Evolutionary conservation across 2,113 vertebrate genomes (phyloP).

Genomic region (Callocephalon fimbriatum): DNA sequence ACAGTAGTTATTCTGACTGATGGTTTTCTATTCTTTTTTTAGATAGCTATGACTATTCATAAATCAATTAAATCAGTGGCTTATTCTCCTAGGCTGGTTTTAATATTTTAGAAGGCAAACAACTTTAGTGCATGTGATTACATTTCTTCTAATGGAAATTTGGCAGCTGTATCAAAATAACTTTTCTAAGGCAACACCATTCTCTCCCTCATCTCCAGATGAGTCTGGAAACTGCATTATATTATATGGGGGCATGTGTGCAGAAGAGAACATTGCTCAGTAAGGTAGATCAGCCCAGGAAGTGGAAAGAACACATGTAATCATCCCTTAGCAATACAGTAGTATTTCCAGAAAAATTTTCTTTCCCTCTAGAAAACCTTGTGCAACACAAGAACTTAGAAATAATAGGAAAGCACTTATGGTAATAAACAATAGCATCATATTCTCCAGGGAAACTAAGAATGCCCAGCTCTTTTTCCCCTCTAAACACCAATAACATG

Average conservation of each 20-base stretch:
- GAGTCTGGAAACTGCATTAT: background rate
- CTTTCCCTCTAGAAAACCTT: background rate
- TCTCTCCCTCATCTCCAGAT: background rate
- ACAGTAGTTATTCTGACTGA: background rate
- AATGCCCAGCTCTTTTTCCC: background rate
- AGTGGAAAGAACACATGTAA: background rate
- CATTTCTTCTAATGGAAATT: background rate
- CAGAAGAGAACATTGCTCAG: background rate
- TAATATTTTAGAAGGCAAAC: conserved; percentile 38
- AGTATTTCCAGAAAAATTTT: background rate
- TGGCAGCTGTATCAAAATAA: background rate
- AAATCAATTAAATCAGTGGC: conserved; percentile 22
- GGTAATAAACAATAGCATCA: background rate
- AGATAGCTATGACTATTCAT: conserved; percentile 14
- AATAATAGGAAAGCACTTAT: background rate
- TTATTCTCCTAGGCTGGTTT: conserved; percentile 4
- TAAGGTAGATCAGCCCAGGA: background rate
- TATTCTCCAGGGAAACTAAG: background rate
- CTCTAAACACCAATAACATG: background rate
- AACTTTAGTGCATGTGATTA: background rate
- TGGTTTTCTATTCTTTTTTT: background rate
- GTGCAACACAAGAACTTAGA: background rate
- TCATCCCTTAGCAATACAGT: background rate
- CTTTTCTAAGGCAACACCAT: background rate
- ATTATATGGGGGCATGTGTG: accelerated